phyloP scores from a whole-genome alignment of 2,888 invertebrate species.

The Tiliacea aurago region DNA sequence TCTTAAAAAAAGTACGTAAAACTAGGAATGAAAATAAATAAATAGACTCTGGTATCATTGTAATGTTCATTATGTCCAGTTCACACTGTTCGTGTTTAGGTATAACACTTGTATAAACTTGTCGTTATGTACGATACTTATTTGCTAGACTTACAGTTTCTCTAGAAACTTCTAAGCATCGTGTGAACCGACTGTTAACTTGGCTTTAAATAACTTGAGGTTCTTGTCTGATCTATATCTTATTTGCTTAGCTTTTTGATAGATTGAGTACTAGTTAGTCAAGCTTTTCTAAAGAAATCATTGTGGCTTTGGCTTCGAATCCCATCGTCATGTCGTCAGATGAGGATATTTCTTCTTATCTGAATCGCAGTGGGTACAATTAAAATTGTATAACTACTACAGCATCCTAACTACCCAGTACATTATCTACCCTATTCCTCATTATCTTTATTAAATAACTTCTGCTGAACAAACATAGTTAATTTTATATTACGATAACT shows the following conservation, averaged over 20 bases:
- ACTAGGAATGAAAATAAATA: constrained; percentile 23
- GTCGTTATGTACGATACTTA: constrained; percentile 59
- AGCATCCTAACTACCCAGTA: not conserved
- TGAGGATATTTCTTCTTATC: not conserved
- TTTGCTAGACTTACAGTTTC: constrained; percentile 12
- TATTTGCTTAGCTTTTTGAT: constrained; percentile 17
- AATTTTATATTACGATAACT: constrained; percentile 39
- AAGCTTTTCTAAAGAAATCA: no score
- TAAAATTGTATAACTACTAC: not conserved
- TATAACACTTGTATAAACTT: constrained; percentile 44
- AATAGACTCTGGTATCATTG: not conserved
- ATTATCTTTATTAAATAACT: constrained; percentile 24
- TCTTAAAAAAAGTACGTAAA: constrained; percentile 38
- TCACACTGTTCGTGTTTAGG: not conserved
- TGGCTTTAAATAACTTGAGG: constrained; percentile 42
- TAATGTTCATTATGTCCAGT: constrained; percentile 2
- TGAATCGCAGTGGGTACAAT: not conserved
- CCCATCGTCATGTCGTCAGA: not conserved
- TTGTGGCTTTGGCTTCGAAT: not conserved
- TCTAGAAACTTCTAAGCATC: not conserved
- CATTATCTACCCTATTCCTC: not conserved
- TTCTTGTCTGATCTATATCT: constrained; percentile 37
- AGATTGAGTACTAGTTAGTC: constrained; percentile 2
- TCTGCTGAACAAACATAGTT: constrained; percentile 40
- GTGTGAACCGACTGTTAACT: constrained; percentile 7